Percentiles rank a stretch among this genome's conserved stretches.
Evolutionary conservation across 2,888 invertebrate species (phyloP).

Genomic region (Sminthurinus aureus): DNA sequence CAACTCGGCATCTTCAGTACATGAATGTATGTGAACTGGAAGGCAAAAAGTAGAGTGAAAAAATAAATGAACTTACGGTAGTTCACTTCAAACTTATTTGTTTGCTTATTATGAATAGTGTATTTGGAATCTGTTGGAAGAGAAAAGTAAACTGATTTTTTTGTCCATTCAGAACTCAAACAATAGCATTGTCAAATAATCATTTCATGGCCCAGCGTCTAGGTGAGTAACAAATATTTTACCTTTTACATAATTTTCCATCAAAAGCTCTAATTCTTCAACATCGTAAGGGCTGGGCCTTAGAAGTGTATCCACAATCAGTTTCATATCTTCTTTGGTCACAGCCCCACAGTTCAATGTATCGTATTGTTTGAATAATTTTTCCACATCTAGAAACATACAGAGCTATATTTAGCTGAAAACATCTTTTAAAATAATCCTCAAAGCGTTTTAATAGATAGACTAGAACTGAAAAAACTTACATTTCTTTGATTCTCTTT

Average conservation of each 20-base stretch:
- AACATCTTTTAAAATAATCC: not conserved
- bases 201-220: too few species aligned
- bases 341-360: conserved; percentile 12
- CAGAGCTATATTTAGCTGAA: not conserved
- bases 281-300: conserved; percentile 15
- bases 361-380: conserved; percentile 36
- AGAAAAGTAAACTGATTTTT: not conserved
- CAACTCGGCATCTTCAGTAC: too few species aligned
- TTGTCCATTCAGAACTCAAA: too few species aligned
- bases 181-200: not conserved
- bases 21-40: too few species aligned
- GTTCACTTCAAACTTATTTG: conserved; percentile 39
- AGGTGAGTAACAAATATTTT: not conserved
- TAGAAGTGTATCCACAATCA: conserved; percentile 15
- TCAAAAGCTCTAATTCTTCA: conserved; percentile 22
- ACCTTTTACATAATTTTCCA: conserved; percentile 32
- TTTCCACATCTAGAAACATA: conserved; percentile 29
- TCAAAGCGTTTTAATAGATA: not conserved
- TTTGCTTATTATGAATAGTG: conserved; percentile 35
- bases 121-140: conserved; percentile 29
- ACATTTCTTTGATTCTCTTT: conserved; percentile 36
- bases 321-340: conserved; percentile 15
- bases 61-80: conserved; percentile 2
- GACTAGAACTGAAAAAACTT: conserved; percentile 1
- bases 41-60: not conserved